phyloP scores from a whole-genome alignment of 2,888 invertebrate species.

The Rhogogaster chlorosoma region DNA sequence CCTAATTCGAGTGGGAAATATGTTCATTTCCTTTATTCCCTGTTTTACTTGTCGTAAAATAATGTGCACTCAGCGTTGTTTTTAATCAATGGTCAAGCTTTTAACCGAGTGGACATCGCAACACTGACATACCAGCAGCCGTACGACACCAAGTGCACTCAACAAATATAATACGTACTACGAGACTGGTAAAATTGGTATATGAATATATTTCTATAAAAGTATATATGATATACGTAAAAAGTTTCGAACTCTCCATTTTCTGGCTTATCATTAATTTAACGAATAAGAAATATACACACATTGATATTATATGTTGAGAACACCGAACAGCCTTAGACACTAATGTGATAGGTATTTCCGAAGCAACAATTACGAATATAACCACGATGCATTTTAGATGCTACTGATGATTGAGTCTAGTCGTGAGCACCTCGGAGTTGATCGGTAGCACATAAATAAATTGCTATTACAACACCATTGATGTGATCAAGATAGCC shows the following conservation, averaged over 20 bases:
- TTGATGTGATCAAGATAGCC: background rate
- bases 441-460: background rate
- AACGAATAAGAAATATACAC: constrained; percentile 11
- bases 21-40: background rate
- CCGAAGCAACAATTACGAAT: constrained; percentile 9
- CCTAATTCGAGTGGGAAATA: background rate
- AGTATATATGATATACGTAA: background rate
- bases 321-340: constrained; percentile 27
- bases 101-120: constrained; percentile 35
- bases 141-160: constrained; percentile 66
- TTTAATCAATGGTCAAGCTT: constrained; percentile 22
- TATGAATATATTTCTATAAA: background rate
- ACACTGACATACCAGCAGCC: constrained; percentile 53
- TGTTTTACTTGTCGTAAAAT: background rate
- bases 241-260: background rate
- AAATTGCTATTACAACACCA: background rate
- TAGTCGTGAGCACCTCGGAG: background rate
- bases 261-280: background rate
- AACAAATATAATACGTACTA: constrained; percentile 18
- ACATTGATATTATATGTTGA: background rate
- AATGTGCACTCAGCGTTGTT: constrained; percentile 19
- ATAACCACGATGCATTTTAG: background rate
- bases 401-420: constrained; percentile 9
- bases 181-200: background rate
- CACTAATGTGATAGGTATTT: background rate